Evolutionary conservation across 2,888 invertebrate species (phyloP).

Genomic region (Ferdinandea cuprea): DNA sequence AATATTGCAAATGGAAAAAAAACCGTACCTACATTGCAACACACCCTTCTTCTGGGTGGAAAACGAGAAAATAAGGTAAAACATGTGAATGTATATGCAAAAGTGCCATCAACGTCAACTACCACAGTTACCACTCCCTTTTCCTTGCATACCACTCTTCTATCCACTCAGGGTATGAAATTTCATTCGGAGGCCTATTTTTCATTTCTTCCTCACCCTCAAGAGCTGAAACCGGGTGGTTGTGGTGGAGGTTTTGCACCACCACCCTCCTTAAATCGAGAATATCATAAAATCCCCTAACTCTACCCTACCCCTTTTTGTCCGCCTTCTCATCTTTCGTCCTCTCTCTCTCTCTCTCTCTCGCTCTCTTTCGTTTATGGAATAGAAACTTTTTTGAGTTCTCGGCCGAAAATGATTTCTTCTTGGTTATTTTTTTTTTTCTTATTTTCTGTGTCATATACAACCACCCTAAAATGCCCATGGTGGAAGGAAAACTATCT

Average conservation of each 20-base stretch:
- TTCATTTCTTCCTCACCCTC: constrained; percentile 64
- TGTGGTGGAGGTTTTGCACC: constrained; percentile 38
- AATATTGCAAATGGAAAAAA: constrained; percentile 30
- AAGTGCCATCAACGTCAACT: constrained; percentile 70
- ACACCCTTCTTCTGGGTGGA: constrained; percentile 42
- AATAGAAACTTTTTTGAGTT: constrained; percentile 59
- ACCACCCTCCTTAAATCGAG: constrained; percentile 54
- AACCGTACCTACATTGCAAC: constrained; percentile 41
- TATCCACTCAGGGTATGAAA: constrained; percentile 58
- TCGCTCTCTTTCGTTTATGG: constrained; percentile 20
- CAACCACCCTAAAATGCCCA: constrained; percentile 28
- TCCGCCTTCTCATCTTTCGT: constrained; percentile 23
- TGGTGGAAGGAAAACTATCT: constrained; percentile 56
- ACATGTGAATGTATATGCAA: constrained; percentile 50
- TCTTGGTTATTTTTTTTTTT: constrained; percentile 28
- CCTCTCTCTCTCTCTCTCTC: constrained; percentile 11
- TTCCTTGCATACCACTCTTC: constrained; percentile 38
- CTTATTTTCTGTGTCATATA: constrained; percentile 44
- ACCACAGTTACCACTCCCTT: constrained; percentile 29
- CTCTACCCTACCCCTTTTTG: constrained; percentile 23
- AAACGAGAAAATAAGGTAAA: constrained; percentile 16
- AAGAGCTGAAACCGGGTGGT: constrained; percentile 40
- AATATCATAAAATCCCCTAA: constrained; percentile 43
- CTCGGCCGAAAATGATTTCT: constrained; percentile 68
- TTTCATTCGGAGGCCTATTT: constrained; percentile 72